Evolutionary conservation across 2,888 invertebrate genomes (phyloP), one percentile per base, ranked within the genome.

Genomic region (Lasiommata megera): DNA sequence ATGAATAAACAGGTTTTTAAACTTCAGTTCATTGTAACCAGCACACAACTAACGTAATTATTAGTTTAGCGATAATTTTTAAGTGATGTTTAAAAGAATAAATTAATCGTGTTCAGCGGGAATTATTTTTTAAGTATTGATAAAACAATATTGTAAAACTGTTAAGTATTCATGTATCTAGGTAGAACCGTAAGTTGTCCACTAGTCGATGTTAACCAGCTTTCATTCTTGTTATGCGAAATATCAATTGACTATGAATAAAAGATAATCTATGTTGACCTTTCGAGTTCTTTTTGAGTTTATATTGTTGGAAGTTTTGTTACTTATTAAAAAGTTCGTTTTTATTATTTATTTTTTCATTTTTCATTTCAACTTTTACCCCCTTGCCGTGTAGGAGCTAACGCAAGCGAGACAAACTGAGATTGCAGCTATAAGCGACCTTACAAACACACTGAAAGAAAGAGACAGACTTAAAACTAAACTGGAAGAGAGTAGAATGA

Each of bases 121-220:
- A 82, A 79, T 85, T 85, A 87, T 83, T 85, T 87, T 82, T 85
- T 87, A 88, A 87, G 87, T 84, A 85, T 76, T 78, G 73, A 79
- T 79, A 74, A 74, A 73, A 79, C 76, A 80, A 80, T 79, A 83
- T 81, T 88, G 84, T 88, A 84, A 86, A 86, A 87, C 86, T 85
- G 84, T 86, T 89, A 87, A 85, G 83, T 81, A 82, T 81, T 80
- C 84, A 84, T 89, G 84, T 88, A 88, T 83, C 77, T 86, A 87
- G 82, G 80, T 88, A 87, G 85, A 81, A 75, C 73, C 76, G 84
- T 88, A 86, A 84, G 84, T 70, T 86, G 87, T 87, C 88, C 88
- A 85, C 78, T 87, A 88, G 85, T 81, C 80, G 74, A 80, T 88
- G 88, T 88, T 87, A 83, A 74, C 77, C 82, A 77, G 88, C 88